Percentiles rank a stretch among this genome's conserved stretches.
These are phyloP conservation scores for Phalanger gymnotis DNA, from an alignment of 2,797 vertebrate species.

Conservation along the genomic window DNA sequence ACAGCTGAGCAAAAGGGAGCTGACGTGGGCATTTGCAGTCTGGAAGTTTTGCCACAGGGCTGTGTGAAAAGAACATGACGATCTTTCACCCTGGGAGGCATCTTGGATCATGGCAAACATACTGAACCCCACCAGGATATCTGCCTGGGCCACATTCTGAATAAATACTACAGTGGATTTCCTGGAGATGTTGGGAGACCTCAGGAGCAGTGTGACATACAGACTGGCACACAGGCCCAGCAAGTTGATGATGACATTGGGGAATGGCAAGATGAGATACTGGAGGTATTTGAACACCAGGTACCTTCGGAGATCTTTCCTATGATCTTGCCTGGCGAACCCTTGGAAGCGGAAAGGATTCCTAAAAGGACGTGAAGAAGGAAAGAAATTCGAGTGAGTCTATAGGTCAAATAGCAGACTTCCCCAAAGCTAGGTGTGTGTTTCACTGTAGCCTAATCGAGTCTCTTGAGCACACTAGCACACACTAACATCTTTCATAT, in stretches of 20 bases:
- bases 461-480: neutral
- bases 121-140: conserved; percentile 75
- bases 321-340: conserved; percentile 76
- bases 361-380: conserved; percentile 48
- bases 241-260: conserved; percentile 74
- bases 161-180: conserved; percentile 88
- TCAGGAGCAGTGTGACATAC: conserved; percentile 79
- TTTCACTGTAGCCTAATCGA: neutral
- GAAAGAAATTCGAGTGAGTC: neutral
- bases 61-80: neutral
- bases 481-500: neutral
- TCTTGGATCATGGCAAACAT: accelerated
- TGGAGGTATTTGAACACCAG: conserved; percentile 87
- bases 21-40: conserved; percentile 83
- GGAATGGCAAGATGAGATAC: conserved; percentile 85
- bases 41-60: conserved; percentile 81
- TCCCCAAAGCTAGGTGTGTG: conserved; percentile 17
- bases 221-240: conserved; percentile 84
- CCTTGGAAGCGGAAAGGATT: conserved; percentile 50
- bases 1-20: conserved; percentile 86
- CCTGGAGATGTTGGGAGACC: conserved; percentile 85
- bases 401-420: conserved; percentile 9
- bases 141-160: conserved; percentile 85
- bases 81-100: accelerated
- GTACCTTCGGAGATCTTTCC: conserved; percentile 85